Evolutionary conservation across 2,797 vertebrate genomes (phyloP).

Genomic region (Chromis chromis): DNA sequence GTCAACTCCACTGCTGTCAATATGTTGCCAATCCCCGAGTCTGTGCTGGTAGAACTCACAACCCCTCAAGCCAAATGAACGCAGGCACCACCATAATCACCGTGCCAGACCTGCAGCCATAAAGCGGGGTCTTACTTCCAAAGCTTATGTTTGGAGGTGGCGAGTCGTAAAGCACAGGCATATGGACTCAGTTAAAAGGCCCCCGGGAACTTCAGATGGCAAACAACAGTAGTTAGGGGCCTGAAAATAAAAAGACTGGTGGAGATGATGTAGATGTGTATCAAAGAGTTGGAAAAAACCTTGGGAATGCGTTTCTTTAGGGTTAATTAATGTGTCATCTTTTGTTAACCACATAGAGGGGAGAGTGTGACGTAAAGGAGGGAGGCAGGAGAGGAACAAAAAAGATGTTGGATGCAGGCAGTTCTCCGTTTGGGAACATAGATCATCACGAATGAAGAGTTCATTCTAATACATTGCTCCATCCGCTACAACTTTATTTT

Average conservation of each 20-base stretch:
- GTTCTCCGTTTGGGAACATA: background rate
- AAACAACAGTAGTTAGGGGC: conserved; percentile 41
- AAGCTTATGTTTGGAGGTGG: conserved; percentile 73
- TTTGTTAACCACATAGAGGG: conserved; percentile 31
- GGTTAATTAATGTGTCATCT: conserved; percentile 66
- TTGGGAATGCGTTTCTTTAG: conserved; percentile 58
- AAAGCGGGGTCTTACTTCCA: conserved; percentile 62
- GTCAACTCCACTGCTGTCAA: conserved; percentile 61
- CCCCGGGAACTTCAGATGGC: conserved; percentile 54
- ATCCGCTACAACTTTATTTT: conserved; percentile 26
- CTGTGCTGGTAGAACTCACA: conserved; percentile 47
- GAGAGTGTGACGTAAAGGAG: background rate
- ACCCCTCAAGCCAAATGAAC: conserved; percentile 54
- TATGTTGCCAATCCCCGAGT: conserved; percentile 45
- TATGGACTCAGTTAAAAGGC: conserved; percentile 70
- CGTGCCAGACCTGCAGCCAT: conserved; percentile 66
- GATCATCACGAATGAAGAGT: conserved; percentile 7
- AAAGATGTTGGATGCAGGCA: background rate
- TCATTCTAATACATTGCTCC: conserved; percentile 5
- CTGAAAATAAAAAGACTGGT: conserved; percentile 4
- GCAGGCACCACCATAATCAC: conserved; percentile 68
- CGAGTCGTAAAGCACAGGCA: conserved; percentile 74
- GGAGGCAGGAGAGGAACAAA: background rate
- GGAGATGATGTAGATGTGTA: conserved; percentile 57
- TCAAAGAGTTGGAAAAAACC: conserved; percentile 70